These are phyloP conservation scores for Vicugna pacos DNA, from an alignment of 2,113 vertebrate genomes.

Conservation along the genomic window DNA sequence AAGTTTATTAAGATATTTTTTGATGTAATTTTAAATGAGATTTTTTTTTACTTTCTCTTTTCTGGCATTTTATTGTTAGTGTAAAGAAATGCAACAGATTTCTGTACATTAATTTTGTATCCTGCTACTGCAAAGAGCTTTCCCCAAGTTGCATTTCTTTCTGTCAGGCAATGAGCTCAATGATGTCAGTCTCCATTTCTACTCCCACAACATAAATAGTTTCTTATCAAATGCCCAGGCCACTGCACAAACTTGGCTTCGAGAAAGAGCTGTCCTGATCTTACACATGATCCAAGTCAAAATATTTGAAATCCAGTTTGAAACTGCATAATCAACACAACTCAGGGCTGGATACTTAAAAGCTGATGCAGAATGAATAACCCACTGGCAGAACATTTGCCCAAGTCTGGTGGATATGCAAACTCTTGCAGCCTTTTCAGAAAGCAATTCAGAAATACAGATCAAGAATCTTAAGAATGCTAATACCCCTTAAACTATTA, in stretches of 20 bases:
- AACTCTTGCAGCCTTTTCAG: not conserved
- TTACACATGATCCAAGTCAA: not conserved
- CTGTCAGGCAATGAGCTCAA: not conserved
- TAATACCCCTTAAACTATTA: not conserved
- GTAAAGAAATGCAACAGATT: too few relatives aligned
- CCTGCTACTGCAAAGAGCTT: not conserved
- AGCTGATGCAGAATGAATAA: not conserved
- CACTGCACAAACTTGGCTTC: conserved; percentile 23
- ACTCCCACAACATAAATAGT: not conserved
- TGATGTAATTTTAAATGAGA: too few relatives aligned
- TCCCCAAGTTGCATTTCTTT: not conserved
- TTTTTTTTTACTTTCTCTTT: too few relatives aligned
- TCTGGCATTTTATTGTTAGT: too few relatives aligned
- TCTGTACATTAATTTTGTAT: too few relatives aligned
- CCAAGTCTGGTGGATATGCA: not conserved
- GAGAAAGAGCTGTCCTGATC: conserved; percentile 23
- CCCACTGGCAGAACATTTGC: not conserved
- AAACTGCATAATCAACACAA: not conserved
- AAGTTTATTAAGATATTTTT: too few relatives aligned
- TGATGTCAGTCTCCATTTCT: not conserved
- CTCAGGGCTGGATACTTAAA: not conserved
- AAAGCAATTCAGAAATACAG: conserved; percentile 42
- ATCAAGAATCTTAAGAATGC: not conserved
- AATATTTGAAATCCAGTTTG: conserved; percentile 39
- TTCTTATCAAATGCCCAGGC: not conserved